Conservation (phyloP, 2,888 invertebrate species). For the Eupeodes latifasciatus region DNA sequence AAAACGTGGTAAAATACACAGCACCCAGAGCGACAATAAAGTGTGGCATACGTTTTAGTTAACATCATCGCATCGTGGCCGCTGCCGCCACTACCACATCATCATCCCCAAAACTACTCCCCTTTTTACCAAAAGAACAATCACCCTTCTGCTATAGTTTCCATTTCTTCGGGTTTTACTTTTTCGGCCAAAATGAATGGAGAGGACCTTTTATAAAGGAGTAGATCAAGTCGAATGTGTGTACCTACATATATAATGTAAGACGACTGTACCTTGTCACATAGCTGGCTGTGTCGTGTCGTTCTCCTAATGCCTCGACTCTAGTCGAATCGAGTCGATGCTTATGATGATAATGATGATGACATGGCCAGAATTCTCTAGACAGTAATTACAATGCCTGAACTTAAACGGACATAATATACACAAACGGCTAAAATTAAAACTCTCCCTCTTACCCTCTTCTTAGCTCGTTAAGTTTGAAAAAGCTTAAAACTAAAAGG, state of each 20-base stretch:
- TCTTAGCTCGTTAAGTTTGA: not conserved
- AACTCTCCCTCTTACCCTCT: not conserved
- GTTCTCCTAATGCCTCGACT: conserved; percentile 34
- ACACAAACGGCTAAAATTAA: conserved; percentile 12
- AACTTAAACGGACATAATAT: conserved; percentile 49
- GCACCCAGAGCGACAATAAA: conserved; percentile 63
- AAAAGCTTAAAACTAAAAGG: conserved; percentile 46
- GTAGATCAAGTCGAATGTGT: conserved; percentile 48
- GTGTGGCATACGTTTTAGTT: conserved; percentile 54
- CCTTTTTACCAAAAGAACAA: not conserved
- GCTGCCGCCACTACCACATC: conserved; percentile 60
- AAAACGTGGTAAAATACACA: conserved; percentile 31
- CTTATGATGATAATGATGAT: conserved; percentile 68
- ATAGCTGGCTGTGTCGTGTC: not conserved
- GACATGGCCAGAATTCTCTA: conserved; percentile 60
- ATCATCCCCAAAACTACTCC: conserved; percentile 64
- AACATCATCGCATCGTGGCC: not conserved
- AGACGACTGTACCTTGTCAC: conserved; percentile 3
- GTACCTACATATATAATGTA: not conserved
- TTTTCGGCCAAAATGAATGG: conserved; percentile 52
- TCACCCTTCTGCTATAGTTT: conserved; percentile 35
- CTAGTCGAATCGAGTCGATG: conserved; percentile 21
- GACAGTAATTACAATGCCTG: conserved; percentile 66
- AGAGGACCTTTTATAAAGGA: conserved; percentile 49
- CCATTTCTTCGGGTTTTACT: conserved; percentile 59